Evolutionary conservation across 2,888 invertebrate genomes (phyloP), one percentile per base, ranked within the genome.

Genomic region (Neoaliturus tenellus): DNA sequence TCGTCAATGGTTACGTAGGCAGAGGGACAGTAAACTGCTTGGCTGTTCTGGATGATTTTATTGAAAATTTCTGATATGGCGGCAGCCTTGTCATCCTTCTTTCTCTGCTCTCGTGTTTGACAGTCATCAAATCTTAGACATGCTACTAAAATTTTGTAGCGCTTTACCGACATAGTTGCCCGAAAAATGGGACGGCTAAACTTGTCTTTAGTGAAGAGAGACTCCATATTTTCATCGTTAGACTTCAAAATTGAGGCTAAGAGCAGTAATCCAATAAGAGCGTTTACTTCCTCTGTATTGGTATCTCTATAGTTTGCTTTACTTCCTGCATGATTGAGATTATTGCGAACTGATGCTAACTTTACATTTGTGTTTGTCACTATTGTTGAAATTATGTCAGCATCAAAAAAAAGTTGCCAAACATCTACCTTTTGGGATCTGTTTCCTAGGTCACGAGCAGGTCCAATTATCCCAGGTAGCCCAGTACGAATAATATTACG

Each of bases 51-150:
- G 28, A 58, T 80, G 35, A 80, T 55, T 80, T 80, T 80, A 55
- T 80, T 80, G 80, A 80, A 80, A 55, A 55, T 80, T 35, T 55
- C 80, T 33, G 51, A 51, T 23, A 80, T 80, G 80, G 80, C 88
- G 88, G 51, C 71, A 31, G 71, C 71, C 35, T 71, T 39, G 71
- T 71, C 71, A 33, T 31, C 25, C 3, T 78, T 28, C 35, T 51
- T 78, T 33, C 51, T 78, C 51, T 23, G 31, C 25, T 78, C 51
- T 41, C 51, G 39, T 25, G 78, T 78, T 78, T 48, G 78, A 31
- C 17, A n/a, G 48, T 78, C 35, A 28, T 78, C 78, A 78, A 78
- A 78, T 48, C 78, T 41, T 78, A 78, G 33, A 78, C 25, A 44
- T 20, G 78, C 78, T 31, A 48, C 55, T 39, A 78, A 23, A 51